Percentiles rank a stretch among this genome's conserved stretches.
Evolutionary conservation across 2,888 invertebrate species (phyloP).

Genomic region (Colletes collaris): DNA sequence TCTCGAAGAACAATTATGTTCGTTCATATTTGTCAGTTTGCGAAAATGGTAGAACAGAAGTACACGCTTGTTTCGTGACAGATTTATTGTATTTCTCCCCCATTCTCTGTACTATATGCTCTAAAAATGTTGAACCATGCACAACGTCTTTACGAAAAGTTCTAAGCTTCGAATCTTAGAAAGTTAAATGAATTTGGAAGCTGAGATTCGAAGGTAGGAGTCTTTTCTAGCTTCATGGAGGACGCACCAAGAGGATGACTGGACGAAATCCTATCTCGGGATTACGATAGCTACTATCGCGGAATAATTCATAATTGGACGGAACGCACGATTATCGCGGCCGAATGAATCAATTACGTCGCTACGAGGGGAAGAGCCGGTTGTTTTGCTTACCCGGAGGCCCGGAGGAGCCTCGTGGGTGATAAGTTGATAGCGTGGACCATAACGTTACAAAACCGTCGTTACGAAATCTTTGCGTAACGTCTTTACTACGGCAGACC

Average conservation of each 20-base stretch:
- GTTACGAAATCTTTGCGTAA: slow-evolving; percentile 75
- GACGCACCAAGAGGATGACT: slow-evolving; percentile 2
- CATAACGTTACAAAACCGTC: slow-evolving; percentile 73
- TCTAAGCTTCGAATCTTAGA: no score
- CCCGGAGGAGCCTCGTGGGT: slow-evolving; percentile 25
- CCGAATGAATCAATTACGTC: slow-evolving; percentile 62
- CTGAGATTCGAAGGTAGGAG: no score
- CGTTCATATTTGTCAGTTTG: no score
- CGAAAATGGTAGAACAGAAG: no score
- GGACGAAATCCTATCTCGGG: slow-evolving; percentile 5
- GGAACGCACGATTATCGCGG: slow-evolving; percentile 30
- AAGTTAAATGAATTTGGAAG: no score
- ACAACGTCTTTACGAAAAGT: no score
- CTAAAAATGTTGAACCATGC: no score
- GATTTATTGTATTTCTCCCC: no score
- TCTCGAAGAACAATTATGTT: no score
- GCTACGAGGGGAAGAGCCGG: slow-evolving; percentile 21
- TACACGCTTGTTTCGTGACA: no score
- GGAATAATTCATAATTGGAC: slow-evolving; percentile 60
- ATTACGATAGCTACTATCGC: slow-evolving; percentile 45
- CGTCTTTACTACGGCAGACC: background rate
- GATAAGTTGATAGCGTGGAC: slow-evolving; percentile 54
- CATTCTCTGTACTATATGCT: no score
- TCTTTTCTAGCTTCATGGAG: background rate
- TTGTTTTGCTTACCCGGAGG: slow-evolving; percentile 52